Conservation (phyloP, 2,113 vertebrate species). For the Heterotilapia buettikoferi region DNA sequence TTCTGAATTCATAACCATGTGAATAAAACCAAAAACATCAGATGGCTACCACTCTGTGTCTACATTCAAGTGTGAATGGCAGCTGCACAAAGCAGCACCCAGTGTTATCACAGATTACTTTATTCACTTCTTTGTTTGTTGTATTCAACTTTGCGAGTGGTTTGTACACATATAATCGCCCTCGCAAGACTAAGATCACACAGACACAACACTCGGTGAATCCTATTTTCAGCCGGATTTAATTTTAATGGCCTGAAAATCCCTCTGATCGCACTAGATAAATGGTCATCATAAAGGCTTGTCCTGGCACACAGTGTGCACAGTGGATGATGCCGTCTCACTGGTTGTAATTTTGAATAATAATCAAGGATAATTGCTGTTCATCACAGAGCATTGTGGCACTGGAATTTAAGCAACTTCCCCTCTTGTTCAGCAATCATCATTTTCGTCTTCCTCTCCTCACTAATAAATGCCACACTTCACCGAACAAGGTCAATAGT, state of each 20-base stretch:
- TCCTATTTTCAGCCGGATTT: neutral
- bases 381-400: neutral
- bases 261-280: conserved; percentile 22
- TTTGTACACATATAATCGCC: neutral
- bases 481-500: conserved; percentile 7
- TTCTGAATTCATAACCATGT: neutral
- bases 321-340: neutral
- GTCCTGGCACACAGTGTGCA: neutral
- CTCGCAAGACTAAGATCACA: neutral
- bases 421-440: conserved; percentile 9
- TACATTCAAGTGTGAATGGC: neutral
- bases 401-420: neutral
- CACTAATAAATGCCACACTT: neutral
- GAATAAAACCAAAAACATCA: neutral
- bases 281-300: neutral
- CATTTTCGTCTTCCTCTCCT: neutral
- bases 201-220: neutral
- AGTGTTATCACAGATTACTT: neutral
- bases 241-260: conserved; percentile 24
- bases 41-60: neutral
- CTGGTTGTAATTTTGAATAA: neutral
- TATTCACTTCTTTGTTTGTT: neutral
- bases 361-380: conserved; percentile 21
- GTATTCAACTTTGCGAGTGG: neutral
- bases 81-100: neutral